Base-by-base conservation (phyloP, 2,888 invertebrate species). In the Drosophila vallismaia region DNA sequence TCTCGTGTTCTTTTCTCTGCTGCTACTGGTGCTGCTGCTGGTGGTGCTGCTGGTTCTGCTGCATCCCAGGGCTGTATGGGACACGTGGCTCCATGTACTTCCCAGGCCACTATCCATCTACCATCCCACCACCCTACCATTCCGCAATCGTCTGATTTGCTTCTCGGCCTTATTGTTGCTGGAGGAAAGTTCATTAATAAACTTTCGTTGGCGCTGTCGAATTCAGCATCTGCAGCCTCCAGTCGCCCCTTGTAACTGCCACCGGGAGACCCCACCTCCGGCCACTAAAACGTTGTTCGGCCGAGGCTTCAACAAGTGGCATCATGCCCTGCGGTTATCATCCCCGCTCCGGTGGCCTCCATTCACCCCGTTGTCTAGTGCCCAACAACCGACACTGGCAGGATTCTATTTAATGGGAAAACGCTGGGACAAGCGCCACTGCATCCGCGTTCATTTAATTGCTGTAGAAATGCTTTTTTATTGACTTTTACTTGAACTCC, bases 101-200 rank as follows among this genome's bases (percentile, higher is more conserved):
- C 14, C 42, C 53, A 33, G 24, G 38, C 46, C 26, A n/a, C n/a
- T n/a, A n/a, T n/a, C n/a, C n/a, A n/a, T n/a, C n/a, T n/a, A n/a
- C n/a, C n/a, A n/a, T n/a, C n/a, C n/a, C n/a, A 10, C 31, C 9
- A 31, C 42, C 49, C 44, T 53, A 48, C 45, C 60, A 42, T 62
- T 31, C 57, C 58, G 53, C 73, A 54, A 67, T 10, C 44, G 31
- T 31, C 14, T 29, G 49, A 44, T 55, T 3, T 36, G 10, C 44
- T 36, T 12, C 44, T 14, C 40, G 9, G 40, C 26, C 29, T 36
- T 68, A 31, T 54, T 48, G 38, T 51, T 29, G 51, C 10, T 24
- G 60, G 46, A 70, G 69, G 71, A 85, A 86, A 88, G 69, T 88
- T 84, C 84, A 75, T 86, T 85, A 88, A 88, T 85, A 83, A 85